Conservation (phyloP, 2,797 vertebrate genomes). For the Leptatherina wallacei region DNA sequence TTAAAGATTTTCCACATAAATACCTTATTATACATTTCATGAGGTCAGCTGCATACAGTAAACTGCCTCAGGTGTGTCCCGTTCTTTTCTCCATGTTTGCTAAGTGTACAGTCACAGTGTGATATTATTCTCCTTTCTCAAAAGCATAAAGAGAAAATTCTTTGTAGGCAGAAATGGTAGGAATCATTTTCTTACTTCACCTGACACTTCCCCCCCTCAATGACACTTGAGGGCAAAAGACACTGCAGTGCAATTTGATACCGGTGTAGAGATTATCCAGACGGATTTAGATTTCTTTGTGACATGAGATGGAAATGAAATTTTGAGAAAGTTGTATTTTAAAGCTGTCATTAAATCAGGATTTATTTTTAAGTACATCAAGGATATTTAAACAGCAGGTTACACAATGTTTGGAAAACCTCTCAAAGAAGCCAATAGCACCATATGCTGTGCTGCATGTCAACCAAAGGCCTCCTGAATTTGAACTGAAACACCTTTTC, state of each 20-base stretch:
- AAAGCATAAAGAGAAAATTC: background rate
- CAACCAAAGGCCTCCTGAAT: background rate
- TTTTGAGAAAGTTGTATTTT: slow-evolving; percentile 69
- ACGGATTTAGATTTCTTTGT: slow-evolving; percentile 81
- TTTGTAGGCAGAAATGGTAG: background rate
- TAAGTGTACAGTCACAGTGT: background rate
- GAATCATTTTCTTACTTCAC: slow-evolving; percentile 31
- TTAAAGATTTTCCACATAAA: slow-evolving; percentile 45
- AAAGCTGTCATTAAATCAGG: slow-evolving; percentile 75
- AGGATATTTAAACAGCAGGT: slow-evolving; percentile 63
- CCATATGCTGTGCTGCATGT: slow-evolving; percentile 16
- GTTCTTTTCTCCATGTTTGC: slow-evolving; percentile 2
- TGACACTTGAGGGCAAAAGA: slow-evolving; percentile 74
- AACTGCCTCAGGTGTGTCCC: background rate
- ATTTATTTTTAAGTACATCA: slow-evolving; percentile 75
- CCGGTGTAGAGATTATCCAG: slow-evolving; percentile 73
- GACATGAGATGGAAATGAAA: slow-evolving; percentile 81
- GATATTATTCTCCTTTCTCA: background rate
- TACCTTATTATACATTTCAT: background rate
- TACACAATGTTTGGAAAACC: slow-evolving; percentile 33
- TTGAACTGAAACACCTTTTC: background rate
- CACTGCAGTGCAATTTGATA: slow-evolving; percentile 70
- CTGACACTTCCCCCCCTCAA: slow-evolving; percentile 48
- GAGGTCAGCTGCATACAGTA: background rate
- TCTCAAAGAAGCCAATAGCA: slow-evolving; percentile 9